Evolutionary conservation across 2,888 invertebrate species (phyloP).

Genomic region (Cataglyphis livida): DNA sequence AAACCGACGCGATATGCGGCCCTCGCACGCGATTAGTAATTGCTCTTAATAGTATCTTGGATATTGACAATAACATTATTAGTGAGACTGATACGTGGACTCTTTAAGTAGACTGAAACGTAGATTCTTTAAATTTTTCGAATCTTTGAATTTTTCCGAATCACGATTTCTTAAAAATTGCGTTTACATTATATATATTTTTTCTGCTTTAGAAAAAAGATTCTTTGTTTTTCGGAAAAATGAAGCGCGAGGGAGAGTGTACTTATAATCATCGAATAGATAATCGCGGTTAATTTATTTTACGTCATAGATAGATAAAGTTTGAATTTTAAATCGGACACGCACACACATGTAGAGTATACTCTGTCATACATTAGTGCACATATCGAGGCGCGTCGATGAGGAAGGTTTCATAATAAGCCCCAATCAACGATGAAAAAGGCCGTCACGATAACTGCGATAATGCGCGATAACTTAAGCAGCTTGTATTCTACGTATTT

Average conservation of each 20-base stretch:
- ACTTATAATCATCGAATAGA: not conserved
- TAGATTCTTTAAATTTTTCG: not conserved
- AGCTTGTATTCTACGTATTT: not conserved
- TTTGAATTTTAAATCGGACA: conserved; percentile 13
- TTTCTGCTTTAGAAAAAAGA: not conserved
- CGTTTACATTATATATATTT: not conserved
- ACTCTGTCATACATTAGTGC: not conserved
- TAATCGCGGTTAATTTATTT: not conserved
- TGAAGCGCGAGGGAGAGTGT: not conserved
- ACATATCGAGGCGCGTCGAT: conserved; percentile 27
- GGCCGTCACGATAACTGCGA: conserved; percentile 30
- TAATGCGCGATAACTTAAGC: conserved; percentile 31
- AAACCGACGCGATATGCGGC: conserved; percentile 36
- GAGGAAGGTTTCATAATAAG: conserved; percentile 50
- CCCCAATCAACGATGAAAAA: conserved; percentile 41
- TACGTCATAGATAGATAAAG: not conserved
- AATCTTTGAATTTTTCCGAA: not conserved
- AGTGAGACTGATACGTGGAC: not conserved
- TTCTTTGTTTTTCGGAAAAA: not conserved
- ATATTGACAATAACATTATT: not conserved
- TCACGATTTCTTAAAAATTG: not conserved
- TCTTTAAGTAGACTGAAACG: not conserved
- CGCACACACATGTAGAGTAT: not conserved
- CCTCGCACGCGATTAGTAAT: conserved; percentile 40
- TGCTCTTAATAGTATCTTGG: conserved; percentile 34